Evolutionary conservation across 2,113 vertebrate genomes (phyloP), one percentile per base, ranked within the genome.

Genomic region (Alaudala cheleensis): DNA sequence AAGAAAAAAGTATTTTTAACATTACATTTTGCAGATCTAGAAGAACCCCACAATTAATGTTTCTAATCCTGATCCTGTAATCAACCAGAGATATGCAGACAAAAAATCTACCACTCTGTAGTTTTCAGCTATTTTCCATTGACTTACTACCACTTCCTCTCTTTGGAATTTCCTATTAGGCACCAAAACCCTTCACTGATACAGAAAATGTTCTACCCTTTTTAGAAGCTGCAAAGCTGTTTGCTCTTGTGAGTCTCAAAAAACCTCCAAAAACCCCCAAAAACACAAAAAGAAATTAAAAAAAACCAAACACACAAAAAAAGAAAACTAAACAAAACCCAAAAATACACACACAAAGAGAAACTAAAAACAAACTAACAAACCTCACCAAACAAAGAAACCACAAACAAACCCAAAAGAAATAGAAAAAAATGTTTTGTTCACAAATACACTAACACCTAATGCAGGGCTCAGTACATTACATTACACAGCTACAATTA

Each of bases 141-240:
- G 40, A 60, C 24, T 13, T 37, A 45, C 14, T 51, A 23, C 14
- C 15, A 61, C 47, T 54, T 70, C 14, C 17, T 78, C 16, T 69
- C 31, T 65, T 65, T 45, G 19, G 15, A 86, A 76, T 73, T 83
- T 22, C 14, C 17, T 18, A 28, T 23, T 53, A 73, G 53, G 12
- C 12, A 61, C 13, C 6, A 66, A 40, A 86, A 40, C 6, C 37
- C 11, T 69, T 60, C 53, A 61, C 10, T 0, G 0, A 57, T n/a
- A 76, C 10, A 39, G 19, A 65, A 74, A 50, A 53, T 19, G 3
- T 62, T 76, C 69, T 56, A 53, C 5, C 10, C 12, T 67, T 64
- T 77, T 65, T 53, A 57, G 45, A 88, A 92, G 33, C 15, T 72
- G 7, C 9, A 44, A 54, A 54, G 7, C 42, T 1, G 0, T 45